Percentiles rank a stretch among this genome's conserved stretches.
Evolutionary conservation across 2,888 invertebrate species (phyloP).

Genomic region (Cantharis flavilabris): DNA sequence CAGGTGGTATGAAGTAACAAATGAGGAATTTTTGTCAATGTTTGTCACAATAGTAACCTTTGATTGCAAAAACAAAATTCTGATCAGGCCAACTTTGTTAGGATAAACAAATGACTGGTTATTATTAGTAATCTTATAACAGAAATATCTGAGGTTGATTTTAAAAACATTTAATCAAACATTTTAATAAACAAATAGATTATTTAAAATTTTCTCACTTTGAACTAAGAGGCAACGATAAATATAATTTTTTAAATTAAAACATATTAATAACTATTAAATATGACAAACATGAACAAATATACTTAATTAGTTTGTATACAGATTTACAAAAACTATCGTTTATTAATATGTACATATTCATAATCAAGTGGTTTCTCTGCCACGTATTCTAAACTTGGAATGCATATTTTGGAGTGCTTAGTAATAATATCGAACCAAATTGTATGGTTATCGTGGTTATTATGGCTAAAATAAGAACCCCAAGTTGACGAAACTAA

Average conservation of each 20-base stretch:
- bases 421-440: conserved; percentile 68
- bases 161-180: neutral
- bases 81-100: neutral
- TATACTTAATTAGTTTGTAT: neutral
- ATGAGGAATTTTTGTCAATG: neutral
- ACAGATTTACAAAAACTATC: neutral
- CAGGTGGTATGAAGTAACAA: neutral
- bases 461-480: conserved; percentile 63
- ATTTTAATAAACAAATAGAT: neutral
- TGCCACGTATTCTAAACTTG: conserved; percentile 63
- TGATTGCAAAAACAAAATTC: neutral
- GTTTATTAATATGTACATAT: conserved; percentile 37
- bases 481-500: conserved; percentile 69
- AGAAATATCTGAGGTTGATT: neutral
- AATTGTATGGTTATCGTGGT: conserved; percentile 56
- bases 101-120: neutral
- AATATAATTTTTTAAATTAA: neutral
- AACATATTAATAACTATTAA: neutral
- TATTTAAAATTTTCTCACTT: neutral
- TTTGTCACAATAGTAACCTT: neutral
- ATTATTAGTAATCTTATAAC: neutral
- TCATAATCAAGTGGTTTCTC: conserved; percentile 58
- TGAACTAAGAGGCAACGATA: neutral
- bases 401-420: conserved; percentile 69
- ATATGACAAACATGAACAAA: neutral